Evolutionary conservation across 2,797 vertebrate genomes (phyloP).

Genomic region (Hemitrygon akajei): DNA sequence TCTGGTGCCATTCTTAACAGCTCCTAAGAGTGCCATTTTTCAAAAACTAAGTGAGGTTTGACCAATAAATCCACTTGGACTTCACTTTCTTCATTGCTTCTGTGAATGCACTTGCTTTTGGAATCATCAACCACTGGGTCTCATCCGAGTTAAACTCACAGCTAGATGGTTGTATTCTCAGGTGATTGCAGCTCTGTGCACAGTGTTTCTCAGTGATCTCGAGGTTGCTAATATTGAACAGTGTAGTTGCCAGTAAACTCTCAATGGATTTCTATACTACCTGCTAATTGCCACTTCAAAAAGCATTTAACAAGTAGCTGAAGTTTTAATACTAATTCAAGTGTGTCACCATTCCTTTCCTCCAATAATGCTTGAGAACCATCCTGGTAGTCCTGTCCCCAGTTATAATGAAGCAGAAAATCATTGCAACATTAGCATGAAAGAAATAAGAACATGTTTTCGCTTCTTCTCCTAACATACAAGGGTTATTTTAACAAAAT

Average conservation of each 20-base stretch:
- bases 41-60: background rate
- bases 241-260: background rate
- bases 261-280: background rate
- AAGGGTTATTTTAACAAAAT: background rate
- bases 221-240: background rate
- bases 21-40: background rate
- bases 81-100: background rate
- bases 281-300: conserved; percentile 17
- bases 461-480: background rate
- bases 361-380: background rate
- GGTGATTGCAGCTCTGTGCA: background rate
- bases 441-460: background rate
- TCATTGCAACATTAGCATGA: background rate
- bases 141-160: background rate
- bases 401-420: background rate
- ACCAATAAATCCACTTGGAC: background rate
- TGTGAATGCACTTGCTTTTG: background rate
- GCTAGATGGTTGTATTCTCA: no score
- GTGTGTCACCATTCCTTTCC: background rate
- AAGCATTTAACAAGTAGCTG: background rate
- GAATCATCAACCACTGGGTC: background rate
- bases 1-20: background rate
- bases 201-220: background rate
- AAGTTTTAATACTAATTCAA: conserved; percentile 6
- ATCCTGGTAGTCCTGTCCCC: background rate